Base-by-base conservation (phyloP, 1,140 invertebrate genomes). In the Lasioglossum albipes region DNA sequence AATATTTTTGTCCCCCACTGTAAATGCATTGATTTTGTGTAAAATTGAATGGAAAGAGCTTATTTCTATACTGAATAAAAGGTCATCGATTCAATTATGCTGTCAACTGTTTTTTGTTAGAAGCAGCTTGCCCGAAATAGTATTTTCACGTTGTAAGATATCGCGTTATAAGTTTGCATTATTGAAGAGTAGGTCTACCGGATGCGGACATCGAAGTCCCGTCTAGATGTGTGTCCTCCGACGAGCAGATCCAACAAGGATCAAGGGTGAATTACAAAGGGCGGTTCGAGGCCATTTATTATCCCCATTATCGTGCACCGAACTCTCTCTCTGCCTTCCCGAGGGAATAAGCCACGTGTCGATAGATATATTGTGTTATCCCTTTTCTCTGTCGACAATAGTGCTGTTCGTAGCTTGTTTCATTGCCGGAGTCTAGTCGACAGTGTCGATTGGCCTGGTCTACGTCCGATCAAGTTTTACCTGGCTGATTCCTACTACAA, bases 301-400 rank as follows among this genome's bases (percentile, higher is more conserved):
- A 88, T 88, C 87, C 78, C 87, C 72, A 89, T 89, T 88, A 89
- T 88, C 84, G 65, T 82, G 82, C 74, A 82, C 78, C 69, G 82
- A 89, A 78, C 81, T 86, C 79, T 75, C 49, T 72, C 75, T 77
- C 75, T 9, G 18, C 20, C 36, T 57, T 57, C 49, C 64, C 66
- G 9, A 7, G 73, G 71, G 67, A 83, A 66, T 72, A 83, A 82
- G 45, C 69, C 70, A 70, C 65, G 75, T 22, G 64, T 52, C 77
- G 75, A 85, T 78, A 85, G 41, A 78, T 81, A 81, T 82, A 87
- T 66, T 54, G 45, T 57, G 82, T 84, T 75, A 79, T 76, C 78
- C 73, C 77, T 83, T 88, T 87, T 88, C 80, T 72, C 79, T 81
- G 75, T 59, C 79, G 74, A 79, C 83, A 72, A 83, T 75, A 41